Base-by-base conservation (phyloP, 2,888 invertebrate species). In the Sycophila texana region DNA sequence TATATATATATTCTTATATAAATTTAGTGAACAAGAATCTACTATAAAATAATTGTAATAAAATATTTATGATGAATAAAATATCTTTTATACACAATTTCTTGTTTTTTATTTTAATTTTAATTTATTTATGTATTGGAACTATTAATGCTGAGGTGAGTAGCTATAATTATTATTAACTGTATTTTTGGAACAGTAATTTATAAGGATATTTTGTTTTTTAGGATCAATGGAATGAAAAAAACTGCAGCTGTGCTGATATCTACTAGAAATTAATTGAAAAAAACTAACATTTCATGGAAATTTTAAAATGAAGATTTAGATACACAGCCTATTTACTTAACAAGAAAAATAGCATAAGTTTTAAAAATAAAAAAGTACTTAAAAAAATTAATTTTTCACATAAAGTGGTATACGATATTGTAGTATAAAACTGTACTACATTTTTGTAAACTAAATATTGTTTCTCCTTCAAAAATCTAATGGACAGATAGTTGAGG, bases 121-220 rank as follows among this genome's bases (percentile, higher is more conserved):
- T 30, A 30, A 12, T 30, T 61, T 61, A 61, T 61, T 26, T 22
- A 13, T n/a, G n/a, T 13, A 16, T 30, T 14, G 5, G 2, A 14
- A 60, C 2, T 60, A 16, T 61, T n/a, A 2, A 5, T 26, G 1
- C 26, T 7, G 57, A 74, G 22, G 68, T 68, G 26, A 68, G 67
- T 75, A 30, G 7, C 7, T 39, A 57, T 53, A 47, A 22, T 73
- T 51, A 57, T 65, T 30, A 12, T 18, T 2, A 58, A 30, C 16
- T 16, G 0, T 20, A 26, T 12, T n/a, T 22, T 51, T 16, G 72
- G 30, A 80, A 80, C 74, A 77, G 30, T 61, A 74, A 53, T 60
- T 53, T 49, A 65, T 77, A 58, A 68, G 63, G 60, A 67, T 53
- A 26, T 47, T 57, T 67, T 22, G 20, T 68, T 20, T 68, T 66